These are phyloP conservation scores for Pristionchus mayeri DNA, from an alignment of 2,888 invertebrate species.

Conservation along the genomic window DNA sequence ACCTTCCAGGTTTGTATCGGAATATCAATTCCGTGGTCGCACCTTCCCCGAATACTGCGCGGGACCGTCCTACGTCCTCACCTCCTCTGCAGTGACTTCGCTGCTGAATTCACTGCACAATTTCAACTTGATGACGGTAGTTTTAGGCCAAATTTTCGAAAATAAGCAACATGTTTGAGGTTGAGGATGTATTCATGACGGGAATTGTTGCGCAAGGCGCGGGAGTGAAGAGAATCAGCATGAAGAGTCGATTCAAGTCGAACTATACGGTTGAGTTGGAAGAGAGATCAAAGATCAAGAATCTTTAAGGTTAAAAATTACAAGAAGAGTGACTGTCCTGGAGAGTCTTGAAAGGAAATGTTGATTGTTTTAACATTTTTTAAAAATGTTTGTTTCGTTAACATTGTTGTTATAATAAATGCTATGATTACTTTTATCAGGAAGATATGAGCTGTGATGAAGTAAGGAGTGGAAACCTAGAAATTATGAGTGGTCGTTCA, in stretches of 20 bases:
- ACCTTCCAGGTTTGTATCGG: conserved; percentile 44
- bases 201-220: conserved; percentile 19
- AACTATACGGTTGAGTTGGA: background rate
- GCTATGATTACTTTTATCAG: too few relatives aligned
- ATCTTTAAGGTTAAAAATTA: background rate
- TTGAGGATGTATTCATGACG: conserved; percentile 40
- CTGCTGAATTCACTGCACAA: background rate
- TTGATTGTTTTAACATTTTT: too few relatives aligned
- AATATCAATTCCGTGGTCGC: background rate
- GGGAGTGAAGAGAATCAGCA: background rate
- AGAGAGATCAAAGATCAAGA: background rate
- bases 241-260: conserved; percentile 6
- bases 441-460: too few relatives aligned
- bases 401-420: too few relatives aligned
- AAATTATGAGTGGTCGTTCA: too few relatives aligned
- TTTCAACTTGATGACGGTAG: conserved; percentile 1
- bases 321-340: background rate
- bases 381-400: too few relatives aligned
- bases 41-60: conserved; percentile 27
- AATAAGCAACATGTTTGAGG: too few relatives aligned
- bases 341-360: too few relatives aligned
- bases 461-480: too few relatives aligned
- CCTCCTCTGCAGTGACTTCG: background rate
- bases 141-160: too few relatives aligned
- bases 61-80: conserved; percentile 34